Percentiles rank a stretch among this genome's conserved stretches.
Conservation (phyloP, 2,113 vertebrate species). For the Tachycineta bicolor region DNA sequence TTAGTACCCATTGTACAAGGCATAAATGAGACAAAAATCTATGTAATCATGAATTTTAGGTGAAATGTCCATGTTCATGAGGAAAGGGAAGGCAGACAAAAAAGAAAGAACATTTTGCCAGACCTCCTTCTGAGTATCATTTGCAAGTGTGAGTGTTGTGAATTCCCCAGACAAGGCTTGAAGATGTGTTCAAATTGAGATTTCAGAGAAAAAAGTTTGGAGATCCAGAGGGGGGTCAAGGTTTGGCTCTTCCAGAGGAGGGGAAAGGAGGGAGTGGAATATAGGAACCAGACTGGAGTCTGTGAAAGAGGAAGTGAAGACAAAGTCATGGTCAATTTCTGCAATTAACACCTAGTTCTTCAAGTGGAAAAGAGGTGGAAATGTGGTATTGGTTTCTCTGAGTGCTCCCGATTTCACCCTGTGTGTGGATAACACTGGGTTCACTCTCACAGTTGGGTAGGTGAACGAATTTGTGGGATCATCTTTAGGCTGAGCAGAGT, state of each 20-base stretch:
- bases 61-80: neutral
- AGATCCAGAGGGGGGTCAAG: neutral
- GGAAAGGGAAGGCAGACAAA: neutral
- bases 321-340: neutral
- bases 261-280: neutral
- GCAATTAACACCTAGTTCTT: neutral
- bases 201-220: neutral
- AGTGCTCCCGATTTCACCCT: neutral
- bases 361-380: neutral
- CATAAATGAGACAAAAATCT: neutral
- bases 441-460: neutral
- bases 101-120: neutral
- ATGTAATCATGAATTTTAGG: neutral
- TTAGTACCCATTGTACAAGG: neutral
- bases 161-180: neutral
- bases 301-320: neutral
- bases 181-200: neutral
- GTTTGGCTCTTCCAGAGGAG: neutral
- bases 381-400: neutral
- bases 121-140: neutral
- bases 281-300: neutral
- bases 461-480: neutral
- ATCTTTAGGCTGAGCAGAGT: neutral
- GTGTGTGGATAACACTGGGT: fast-evolving
- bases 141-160: neutral